Percentiles rank a stretch among this genome's conserved stretches.
These are phyloP conservation scores for Octopus bimaculoides DNA, from an alignment of 1,140 invertebrate genomes.

Conservation along the genomic window DNA sequence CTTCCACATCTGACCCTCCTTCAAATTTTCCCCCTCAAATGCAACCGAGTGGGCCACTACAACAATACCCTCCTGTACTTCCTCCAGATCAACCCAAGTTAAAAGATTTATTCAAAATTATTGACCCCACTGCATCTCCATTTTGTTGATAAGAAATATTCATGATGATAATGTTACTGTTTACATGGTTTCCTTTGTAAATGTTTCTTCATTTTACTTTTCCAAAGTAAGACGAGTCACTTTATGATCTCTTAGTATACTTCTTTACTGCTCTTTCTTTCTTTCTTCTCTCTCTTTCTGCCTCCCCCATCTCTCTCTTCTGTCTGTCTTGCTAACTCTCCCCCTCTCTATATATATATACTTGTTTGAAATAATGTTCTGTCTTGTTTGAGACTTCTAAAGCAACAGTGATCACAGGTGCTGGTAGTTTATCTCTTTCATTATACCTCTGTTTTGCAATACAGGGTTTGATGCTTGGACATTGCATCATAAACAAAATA, in stretches of 20 bases:
- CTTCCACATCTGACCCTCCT: slow-evolving; percentile 18
- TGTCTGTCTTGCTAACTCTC: too few relatives aligned
- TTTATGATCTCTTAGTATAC: too few relatives aligned
- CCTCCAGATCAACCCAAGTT: slow-evolving; percentile 36
- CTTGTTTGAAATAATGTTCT: slow-evolving; percentile 21
- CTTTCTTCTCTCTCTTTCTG: too few relatives aligned
- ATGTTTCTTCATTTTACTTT: too few relatives aligned
- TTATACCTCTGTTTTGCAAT: not conserved
- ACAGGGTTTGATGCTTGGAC: too few relatives aligned
- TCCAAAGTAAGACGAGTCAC: too few relatives aligned
- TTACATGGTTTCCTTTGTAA: not conserved
- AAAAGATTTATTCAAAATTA: slow-evolving; percentile 53
- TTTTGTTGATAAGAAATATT: slow-evolving; percentile 46
- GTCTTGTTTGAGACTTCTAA: slow-evolving; percentile 6
- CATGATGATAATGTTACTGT: slow-evolving; percentile 1
- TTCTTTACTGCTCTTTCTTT: too few relatives aligned
- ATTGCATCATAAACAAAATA: too few relatives aligned
- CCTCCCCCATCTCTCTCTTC: too few relatives aligned
- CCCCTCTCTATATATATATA: too few relatives aligned
- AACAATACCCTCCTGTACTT: slow-evolving; percentile 20
- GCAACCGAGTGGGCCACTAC: slow-evolving; percentile 19
- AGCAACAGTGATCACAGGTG: slow-evolving; percentile 30
- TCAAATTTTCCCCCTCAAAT: slow-evolving; percentile 30
- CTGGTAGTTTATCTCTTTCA: slow-evolving; percentile 26
- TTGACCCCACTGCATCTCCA: slow-evolving; percentile 55